A percentile compares a stretch with the other conserved stretches of the same genome.
phyloP scores from a whole-genome alignment of 2,113 vertebrate species.

The Hystrix brachyura region DNA sequence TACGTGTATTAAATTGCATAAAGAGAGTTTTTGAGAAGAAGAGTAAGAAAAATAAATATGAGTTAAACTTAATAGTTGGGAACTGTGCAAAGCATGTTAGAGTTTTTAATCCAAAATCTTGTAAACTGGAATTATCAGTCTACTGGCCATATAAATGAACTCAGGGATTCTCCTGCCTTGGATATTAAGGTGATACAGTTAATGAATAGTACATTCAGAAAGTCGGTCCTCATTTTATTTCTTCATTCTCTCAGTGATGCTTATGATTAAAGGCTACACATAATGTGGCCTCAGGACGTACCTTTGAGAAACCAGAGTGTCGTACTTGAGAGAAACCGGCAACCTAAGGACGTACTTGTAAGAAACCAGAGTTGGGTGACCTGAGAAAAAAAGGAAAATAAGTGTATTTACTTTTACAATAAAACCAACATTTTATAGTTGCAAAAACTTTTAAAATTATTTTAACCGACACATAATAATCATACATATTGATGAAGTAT shows the following conservation, averaged over 20 bases:
- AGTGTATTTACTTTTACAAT: background rate
- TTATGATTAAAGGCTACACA: background rate
- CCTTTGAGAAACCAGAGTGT: too few species aligned
- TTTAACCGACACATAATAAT: background rate
- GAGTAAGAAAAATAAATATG: background rate
- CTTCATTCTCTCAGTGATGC: background rate
- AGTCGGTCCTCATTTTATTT: background rate
- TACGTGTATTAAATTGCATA: background rate
- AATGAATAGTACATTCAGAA: background rate
- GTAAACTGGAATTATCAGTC: background rate
- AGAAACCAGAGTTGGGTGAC: background rate
- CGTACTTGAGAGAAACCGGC: too few species aligned
- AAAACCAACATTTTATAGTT: background rate
- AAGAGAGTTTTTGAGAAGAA: conserved; percentile 2
- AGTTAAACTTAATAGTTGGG: background rate
- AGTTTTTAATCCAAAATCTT: background rate
- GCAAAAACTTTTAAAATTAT: background rate
- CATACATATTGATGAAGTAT: background rate
- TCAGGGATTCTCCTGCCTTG: background rate
- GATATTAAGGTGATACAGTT: background rate
- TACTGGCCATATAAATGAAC: background rate
- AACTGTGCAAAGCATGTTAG: background rate
- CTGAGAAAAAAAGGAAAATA: background rate
- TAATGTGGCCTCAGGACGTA: too few species aligned
- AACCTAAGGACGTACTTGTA: background rate